Evolutionary conservation across 2,797 vertebrate genomes (phyloP), one percentile per base, ranked within the genome.

Genomic region (Acomys russatus): DNA sequence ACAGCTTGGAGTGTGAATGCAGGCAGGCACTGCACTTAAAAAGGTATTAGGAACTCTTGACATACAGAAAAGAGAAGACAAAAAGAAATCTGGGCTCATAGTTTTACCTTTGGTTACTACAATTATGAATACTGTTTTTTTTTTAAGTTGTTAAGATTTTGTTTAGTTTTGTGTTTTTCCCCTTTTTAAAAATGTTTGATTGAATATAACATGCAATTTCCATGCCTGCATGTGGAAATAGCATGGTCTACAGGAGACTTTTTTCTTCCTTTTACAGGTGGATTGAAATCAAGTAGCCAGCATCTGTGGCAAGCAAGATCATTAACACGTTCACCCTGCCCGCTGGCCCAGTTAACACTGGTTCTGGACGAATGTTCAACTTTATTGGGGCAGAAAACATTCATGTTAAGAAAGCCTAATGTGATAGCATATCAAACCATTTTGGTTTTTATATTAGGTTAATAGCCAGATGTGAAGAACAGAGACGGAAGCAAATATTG

Each of bases 281-380:
- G 9, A 20, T 38, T 59, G 56, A 71, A 56, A 20, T 87, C 51
- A 71, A 28, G n/a, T 56, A 49, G 22, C 33, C 33, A 56, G 51
- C n/a, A 1, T 28, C 51, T 71, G 22, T 71, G 66, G 33, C 33
- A 49, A 51, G 44, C 11, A 38, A 59, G 4, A 28, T 28, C 33
- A 33, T 38, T 38, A 56, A 17, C 4, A 0, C 56, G 4, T 8
- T 35, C 15, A 59, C n/a, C 9, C 0, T 28, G 9, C n/a, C 6
- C 23, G 51, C n/a, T 73, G 54, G 14, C 23, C 68, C 49, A 86
- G 28, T 20, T 33, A 73, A 18, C 8, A 59, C 2, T 59, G 54
- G 68, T 85, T 91, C 77, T 30, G 76, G 33, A 93, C 38, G 28
- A 89, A 38, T 68, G 15, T 38, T 92, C 17, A 83, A 12, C 74